Base-by-base conservation (phyloP, 2,797 vertebrate species). In the Pristis pectinata region DNA sequence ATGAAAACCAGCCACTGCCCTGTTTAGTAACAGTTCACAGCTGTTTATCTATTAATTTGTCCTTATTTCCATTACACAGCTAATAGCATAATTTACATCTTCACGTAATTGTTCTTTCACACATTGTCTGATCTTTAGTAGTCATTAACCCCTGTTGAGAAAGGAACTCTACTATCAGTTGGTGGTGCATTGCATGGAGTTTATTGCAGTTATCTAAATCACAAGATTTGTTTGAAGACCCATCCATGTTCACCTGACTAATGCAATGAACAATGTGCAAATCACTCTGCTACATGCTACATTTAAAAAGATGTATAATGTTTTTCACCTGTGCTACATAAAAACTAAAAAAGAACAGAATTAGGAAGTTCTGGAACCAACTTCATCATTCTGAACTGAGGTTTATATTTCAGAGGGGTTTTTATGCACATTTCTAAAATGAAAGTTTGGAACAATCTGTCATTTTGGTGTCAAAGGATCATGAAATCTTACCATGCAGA, bases 141-240 rank as follows among this genome's bases (percentile, higher is more conserved):
- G 70, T 94, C 49, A 34, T 34, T 94, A 19, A 94, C 72, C 19
- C 92, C 92, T 94, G 41, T 56, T 17, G 92, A 74, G 70, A 44
- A 74, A 76, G 41, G 24, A 93, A 49, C 91, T 53, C 93, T 17
- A 30, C 91, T 30, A 76, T 34, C 44, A 34, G 70, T 94, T 30
- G 92, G 92, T 44, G 92, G 44, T 67, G n/a, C 37, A 49, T 76
- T 76, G 27, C 44, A 56, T 49, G 27, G 13, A 93, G 92, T 92
- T 93, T 59, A 59, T 59, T 87, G 34, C 4, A 59, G 13, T 59
- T 93, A 41, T 76, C 70, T 53, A 76, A 94, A 94, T 53, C 70
- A 94, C 70, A 93, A 74, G 15, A 67, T 76, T 94, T 49, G 27
- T 94, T 53, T 34, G n/a, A 53, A 94, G 92, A 34, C 30, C 13